Conservation (phyloP, 2,888 invertebrate species). For the Sarcophaga variegata region DNA sequence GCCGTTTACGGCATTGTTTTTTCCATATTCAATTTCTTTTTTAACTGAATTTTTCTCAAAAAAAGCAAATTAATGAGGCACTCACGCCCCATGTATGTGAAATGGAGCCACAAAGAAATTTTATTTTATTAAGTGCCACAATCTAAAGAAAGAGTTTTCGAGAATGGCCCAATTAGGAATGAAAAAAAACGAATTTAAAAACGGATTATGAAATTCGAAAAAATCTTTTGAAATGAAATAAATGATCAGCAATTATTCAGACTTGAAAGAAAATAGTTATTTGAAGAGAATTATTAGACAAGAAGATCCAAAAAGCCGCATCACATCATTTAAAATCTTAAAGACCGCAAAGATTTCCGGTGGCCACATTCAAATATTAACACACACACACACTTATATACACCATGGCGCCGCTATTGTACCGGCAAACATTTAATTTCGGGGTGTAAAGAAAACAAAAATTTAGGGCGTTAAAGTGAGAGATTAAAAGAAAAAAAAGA, state of each 20-base stretch:
- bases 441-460: conserved; percentile 53
- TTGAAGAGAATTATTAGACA: neutral
- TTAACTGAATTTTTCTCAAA: neutral
- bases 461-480: conserved; percentile 64
- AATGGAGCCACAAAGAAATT: conserved; percentile 45
- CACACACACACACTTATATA: neutral
- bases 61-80: conserved; percentile 50
- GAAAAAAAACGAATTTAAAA: conserved; percentile 40
- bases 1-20: conserved; percentile 73
- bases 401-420: conserved; percentile 58
- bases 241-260: conserved; percentile 55
- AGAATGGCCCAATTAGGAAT: conserved; percentile 48
- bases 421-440: conserved; percentile 51
- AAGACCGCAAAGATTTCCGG: conserved; percentile 59
- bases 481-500: conserved; percentile 55
- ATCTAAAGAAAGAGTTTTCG: neutral
- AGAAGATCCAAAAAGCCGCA: conserved; percentile 63
- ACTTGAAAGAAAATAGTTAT: neutral
- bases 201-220: neutral
- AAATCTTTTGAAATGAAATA: conserved; percentile 28
- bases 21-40: neutral
- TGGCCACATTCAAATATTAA: conserved; percentile 1
- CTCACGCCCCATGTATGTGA: conserved; percentile 48
- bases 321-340: conserved; percentile 50
- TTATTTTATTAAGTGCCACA: conserved; percentile 57